Evolutionary conservation across 2,113 vertebrate species (phyloP).

Genomic region (Phyllostomus hastatus): DNA sequence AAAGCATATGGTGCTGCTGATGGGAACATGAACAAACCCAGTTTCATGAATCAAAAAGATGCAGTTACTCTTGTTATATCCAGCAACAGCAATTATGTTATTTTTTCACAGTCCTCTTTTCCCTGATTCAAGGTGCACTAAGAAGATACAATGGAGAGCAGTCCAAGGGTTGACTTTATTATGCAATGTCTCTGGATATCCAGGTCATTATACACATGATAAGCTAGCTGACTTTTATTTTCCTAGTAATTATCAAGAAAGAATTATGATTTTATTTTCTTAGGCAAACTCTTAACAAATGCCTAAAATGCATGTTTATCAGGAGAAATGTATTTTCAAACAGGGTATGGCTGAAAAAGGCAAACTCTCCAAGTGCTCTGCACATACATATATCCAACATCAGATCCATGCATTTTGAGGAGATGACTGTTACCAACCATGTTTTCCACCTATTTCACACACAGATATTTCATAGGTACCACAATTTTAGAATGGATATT

Average conservation of each 20-base stretch:
- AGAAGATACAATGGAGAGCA: not conserved
- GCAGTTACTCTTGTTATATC: not conserved
- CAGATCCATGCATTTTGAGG: not conserved
- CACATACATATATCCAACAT: not conserved
- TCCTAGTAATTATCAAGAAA: not conserved
- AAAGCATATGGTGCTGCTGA: not conserved
- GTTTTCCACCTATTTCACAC: not conserved
- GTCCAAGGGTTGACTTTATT: not conserved
- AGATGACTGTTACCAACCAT: not conserved
- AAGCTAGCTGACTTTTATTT: not conserved
- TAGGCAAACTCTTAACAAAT: not conserved
- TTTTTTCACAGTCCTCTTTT: not conserved
- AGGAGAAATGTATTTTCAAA: not conserved
- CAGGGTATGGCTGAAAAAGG: not conserved
- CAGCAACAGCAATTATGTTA: not conserved
- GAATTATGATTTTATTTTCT: not conserved
- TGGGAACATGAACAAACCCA: not conserved
- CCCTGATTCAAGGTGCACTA: not conserved
- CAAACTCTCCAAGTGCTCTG: not conserved
- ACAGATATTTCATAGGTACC: not conserved
- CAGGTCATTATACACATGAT: not conserved
- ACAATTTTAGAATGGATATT: not conserved
- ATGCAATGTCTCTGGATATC: not conserved
- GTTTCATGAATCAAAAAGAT: constrained; percentile 20
- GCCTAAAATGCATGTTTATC: not conserved